phyloP scores from a whole-genome alignment of 30 jellyfish, hydroid and myxozoan genomes.

The Aurelia coerulea region DNA sequence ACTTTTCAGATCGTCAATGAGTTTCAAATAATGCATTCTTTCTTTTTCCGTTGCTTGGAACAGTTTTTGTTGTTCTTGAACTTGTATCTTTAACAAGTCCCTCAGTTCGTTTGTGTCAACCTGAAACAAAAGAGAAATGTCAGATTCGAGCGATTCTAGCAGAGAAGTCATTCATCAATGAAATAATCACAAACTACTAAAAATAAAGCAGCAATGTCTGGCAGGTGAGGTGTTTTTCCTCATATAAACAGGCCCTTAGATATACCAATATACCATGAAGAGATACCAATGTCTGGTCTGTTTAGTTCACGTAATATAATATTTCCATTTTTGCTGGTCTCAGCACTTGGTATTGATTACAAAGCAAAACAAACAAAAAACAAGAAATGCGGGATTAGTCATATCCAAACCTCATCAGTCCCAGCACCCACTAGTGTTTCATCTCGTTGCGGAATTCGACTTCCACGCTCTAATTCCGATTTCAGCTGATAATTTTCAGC shows the following conservation, averaged over 20 bases:
- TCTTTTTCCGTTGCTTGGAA: constrained; percentile 67
- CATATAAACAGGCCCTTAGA: too few relatives aligned
- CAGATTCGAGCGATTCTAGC: neutral
- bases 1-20: constrained; percentile 35
- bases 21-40: constrained; percentile 43
- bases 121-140: neutral
- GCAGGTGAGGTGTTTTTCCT: too few relatives aligned
- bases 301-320: too few relatives aligned
- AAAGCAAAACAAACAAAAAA: too few relatives aligned
- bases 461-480: constrained; percentile 27
- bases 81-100: constrained; percentile 18
- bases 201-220: too few relatives aligned
- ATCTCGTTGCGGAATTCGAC: constrained; percentile 7
- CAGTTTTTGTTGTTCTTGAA: constrained; percentile 57
- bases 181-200: too few relatives aligned
- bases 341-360: neutral
- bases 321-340: too few relatives aligned
- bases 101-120: constrained; percentile 36
- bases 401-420: constrained; percentile 24
- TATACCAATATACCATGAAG: too few relatives aligned
- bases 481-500: constrained; percentile 35
- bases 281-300: too few relatives aligned
- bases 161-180: too few relatives aligned
- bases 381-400: neutral
- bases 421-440: constrained; percentile 29